A percentile compares a stretch with the other conserved stretches of the same genome.
These are phyloP conservation scores for Erinaceus europaeus DNA, from an alignment of 2,113 vertebrate genomes.

Conservation along the genomic window DNA sequence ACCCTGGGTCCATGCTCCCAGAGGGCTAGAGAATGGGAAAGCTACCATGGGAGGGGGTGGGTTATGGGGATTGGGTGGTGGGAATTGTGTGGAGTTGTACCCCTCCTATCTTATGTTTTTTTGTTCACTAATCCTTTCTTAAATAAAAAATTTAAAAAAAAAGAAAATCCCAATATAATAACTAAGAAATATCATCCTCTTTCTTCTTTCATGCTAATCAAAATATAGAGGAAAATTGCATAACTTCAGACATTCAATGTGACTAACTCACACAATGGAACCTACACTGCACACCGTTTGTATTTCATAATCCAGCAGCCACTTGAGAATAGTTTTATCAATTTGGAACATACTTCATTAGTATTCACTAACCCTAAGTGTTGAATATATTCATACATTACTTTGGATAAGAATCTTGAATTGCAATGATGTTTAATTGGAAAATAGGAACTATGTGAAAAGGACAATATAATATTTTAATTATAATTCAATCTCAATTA, in stretches of 20 bases:
- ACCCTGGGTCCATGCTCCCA: too few relatives aligned
- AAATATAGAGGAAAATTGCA: not conserved
- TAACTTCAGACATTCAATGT: not conserved
- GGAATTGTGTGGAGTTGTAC: too few relatives aligned
- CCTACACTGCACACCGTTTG: not conserved
- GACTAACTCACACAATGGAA: too few relatives aligned
- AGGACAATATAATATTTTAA: not conserved
- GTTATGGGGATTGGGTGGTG: too few relatives aligned
- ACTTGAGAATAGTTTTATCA: not conserved
- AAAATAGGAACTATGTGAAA: not conserved
- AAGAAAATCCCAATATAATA: not conserved
- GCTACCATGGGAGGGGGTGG: too few relatives aligned
- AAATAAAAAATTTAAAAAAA: too few relatives aligned
- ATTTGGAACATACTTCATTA: too few relatives aligned
- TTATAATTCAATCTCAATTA: not conserved
- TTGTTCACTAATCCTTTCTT: too few relatives aligned
- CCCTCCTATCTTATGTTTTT: too few relatives aligned
- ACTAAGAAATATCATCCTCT: not conserved
- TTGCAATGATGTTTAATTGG: not conserved
- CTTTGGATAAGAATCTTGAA: not conserved
- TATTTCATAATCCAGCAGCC: not conserved
- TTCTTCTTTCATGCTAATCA: not conserved
- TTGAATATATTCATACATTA: not conserved
- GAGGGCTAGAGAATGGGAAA: too few relatives aligned
- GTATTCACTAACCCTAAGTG: not conserved